Conservation (phyloP, 2,113 vertebrate genomes). For the pig (Sus scrofa) region T2T-Sscrofa CM000814.6:45681001-45681500, state of each 20-base stretch:
- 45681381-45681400: not conserved
- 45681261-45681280: not conserved
- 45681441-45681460: not conserved
- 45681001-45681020: slow-evolving; percentile 48
- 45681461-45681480: no score
- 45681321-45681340: not conserved
- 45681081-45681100: not conserved
- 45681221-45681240: not conserved
- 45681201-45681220: not conserved
- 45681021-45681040: not conserved
- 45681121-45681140: accelerated
- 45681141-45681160: no score
- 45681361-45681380: not conserved
- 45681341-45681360: not conserved
- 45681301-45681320: not conserved
- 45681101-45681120: not conserved
- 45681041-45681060: not conserved
- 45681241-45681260: not conserved
- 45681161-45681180: accelerated
- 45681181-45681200: accelerated
- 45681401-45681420: not conserved
- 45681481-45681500: no score
- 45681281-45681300: not conserved
- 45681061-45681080: not conserved
- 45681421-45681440: not conserved